Base-by-base conservation (phyloP, 2,797 vertebrate species). In the Galago senegalensis region DNA sequence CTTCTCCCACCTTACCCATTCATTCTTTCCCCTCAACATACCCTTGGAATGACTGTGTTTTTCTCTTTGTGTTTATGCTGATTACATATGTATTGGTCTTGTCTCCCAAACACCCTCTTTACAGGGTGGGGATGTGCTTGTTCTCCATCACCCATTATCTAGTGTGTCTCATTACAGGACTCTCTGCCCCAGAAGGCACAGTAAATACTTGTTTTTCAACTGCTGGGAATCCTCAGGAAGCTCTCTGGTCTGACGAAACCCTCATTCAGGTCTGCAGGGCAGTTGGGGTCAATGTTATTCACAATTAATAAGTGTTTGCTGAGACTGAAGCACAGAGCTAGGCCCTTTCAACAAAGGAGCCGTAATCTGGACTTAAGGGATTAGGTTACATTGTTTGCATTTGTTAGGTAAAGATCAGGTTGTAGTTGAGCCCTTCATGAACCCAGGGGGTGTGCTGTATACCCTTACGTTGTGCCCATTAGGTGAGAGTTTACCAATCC, bases 41-140 rank as follows among this genome's bases (percentile, higher is more conserved):
- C 67, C 7, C 79, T 77, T 31, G 60, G 89, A 80, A 89, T 91
- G 60, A 92, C 93, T 94, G 37, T 82, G 16, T 91, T 89, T 87
- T 81, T 79, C 90, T 93, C 60, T 23, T 16, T 25, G 4, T 87
- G 77, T 96, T 97, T 92, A 49, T 70, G 81, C 89, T 97, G 95
- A 87, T 96, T 90, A 69, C 67, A 43, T 25, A 93, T 82, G 34
- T 56, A 69, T 83, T 40, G 58, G 43, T 37, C 43, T 82, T 88
- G 87, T 89, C 87, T 85, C 67, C 40, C 29, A 4, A 31, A 2
- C 37, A 46, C 37, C 53, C 83, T 82, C 69, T 94, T 91, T 89
- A 61, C 40, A 90, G 89, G 80, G 25, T 40, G 67, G 90, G 14
- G 43, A 37, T 6, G 31, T n/a, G 16, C 1, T 34, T 37, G 72